Percentiles rank a stretch among this genome's conserved stretches.
Evolutionary conservation across 2,113 vertebrate genomes (phyloP).

Genomic region (Eulemur rufifrons): DNA sequence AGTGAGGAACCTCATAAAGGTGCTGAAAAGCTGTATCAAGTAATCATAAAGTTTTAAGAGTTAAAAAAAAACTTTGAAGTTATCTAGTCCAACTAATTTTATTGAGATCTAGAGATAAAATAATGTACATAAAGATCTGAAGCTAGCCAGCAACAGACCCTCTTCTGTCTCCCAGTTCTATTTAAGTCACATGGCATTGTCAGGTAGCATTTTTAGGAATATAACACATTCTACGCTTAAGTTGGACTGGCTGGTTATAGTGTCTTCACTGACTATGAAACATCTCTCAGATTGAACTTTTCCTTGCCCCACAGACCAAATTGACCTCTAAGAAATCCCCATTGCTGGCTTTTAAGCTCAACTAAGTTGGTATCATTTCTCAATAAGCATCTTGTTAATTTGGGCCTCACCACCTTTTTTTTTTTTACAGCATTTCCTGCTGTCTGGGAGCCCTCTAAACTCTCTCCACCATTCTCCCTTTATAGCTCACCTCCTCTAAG

Average conservation of each 20-base stretch:
- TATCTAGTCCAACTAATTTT: conserved; percentile 25
- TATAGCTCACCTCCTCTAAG: neutral
- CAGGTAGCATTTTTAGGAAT: conserved; percentile 22
- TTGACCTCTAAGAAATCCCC: neutral
- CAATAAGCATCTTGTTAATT: too few species aligned
- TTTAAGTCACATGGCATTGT: neutral
- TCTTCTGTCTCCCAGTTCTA: neutral
- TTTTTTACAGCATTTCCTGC: neutral
- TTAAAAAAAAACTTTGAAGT: neutral
- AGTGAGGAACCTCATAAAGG: neutral
- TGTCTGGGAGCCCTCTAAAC: neutral
- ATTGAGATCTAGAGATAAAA: conserved; percentile 39
- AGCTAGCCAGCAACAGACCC: neutral
- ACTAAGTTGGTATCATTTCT: neutral
- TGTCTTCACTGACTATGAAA: conserved; percentile 29
- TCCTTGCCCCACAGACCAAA: conserved; percentile 2
- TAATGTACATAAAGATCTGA: neutral
- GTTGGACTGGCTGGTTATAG: neutral
- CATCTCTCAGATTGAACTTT: conserved; percentile 34
- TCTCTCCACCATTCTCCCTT: neutral
- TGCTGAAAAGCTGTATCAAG: neutral
- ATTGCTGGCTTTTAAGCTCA: conserved; percentile 36
- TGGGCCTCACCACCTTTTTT: neutral
- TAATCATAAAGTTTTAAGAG: neutral
- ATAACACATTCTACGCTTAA: neutral